Conservation (phyloP, 2,888 invertebrate genomes). For the Amaurobius ferox region DNA sequence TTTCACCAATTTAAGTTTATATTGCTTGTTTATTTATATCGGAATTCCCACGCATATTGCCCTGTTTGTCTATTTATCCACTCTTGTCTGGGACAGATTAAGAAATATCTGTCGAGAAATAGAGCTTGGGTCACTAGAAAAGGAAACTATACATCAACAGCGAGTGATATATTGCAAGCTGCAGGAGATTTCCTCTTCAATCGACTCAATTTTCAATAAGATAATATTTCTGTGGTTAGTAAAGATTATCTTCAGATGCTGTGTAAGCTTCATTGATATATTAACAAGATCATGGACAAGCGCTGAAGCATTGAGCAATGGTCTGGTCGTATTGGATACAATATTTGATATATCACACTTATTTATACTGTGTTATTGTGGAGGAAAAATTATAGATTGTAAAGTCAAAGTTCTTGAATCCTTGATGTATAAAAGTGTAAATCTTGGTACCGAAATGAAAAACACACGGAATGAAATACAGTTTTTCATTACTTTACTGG, state of each 20-base stretch:
- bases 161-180: neutral
- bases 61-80: neutral
- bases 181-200: conserved; percentile 2
- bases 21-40: neutral
- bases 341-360: neutral
- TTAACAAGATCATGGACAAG: conserved; percentile 7
- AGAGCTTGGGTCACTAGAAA: neutral
- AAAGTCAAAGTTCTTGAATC: neutral
- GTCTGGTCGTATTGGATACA: neutral
- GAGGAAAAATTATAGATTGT: conserved; percentile 13
- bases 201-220: conserved; percentile 25
- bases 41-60: neutral
- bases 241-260: conserved; percentile 24
- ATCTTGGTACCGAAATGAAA: neutral
- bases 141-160: neutral
- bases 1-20: too few relatives aligned
- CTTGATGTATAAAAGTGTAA: neutral
- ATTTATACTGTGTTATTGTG: neutral
- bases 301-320: neutral
- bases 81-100: neutral
- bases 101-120: neutral
- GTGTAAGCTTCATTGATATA: conserved; percentile 30
- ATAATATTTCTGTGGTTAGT: conserved; percentile 36
- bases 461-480: conserved; percentile 40
- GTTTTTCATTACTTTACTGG: conserved; percentile 32